These are phyloP conservation scores for Halcyon senegalensis DNA, from an alignment of 2,113 vertebrate species.

Conservation along the genomic window DNA sequence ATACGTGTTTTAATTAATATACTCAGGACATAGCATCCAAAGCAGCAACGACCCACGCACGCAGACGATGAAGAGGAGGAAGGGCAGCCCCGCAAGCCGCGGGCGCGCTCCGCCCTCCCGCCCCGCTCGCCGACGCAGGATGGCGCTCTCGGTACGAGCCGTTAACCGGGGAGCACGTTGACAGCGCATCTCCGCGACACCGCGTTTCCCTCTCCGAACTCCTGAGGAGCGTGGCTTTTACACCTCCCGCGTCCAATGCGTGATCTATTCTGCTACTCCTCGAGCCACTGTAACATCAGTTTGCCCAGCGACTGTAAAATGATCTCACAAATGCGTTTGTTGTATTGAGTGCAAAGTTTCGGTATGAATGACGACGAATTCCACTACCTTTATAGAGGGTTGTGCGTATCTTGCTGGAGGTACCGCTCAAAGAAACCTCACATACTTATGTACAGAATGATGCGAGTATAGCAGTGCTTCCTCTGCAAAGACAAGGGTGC, in stretches of 20 bases:
- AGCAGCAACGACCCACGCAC: rapidly evolving
- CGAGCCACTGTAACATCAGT: too few relatives aligned
- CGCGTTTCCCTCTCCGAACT: background rate
- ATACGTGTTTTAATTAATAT: background rate
- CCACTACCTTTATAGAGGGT: background rate
- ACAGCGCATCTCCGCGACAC: background rate
- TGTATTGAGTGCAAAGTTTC: background rate
- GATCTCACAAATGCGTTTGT: too few relatives aligned
- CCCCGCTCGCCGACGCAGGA: slow-evolving; percentile 66
- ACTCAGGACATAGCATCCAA: background rate
- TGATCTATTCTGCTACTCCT: background rate
- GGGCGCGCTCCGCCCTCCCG: background rate
- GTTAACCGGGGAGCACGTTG: background rate
- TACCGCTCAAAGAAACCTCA: too few relatives aligned
- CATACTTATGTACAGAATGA: background rate
- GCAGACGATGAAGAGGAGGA: rapidly evolving
- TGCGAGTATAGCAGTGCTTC: too few relatives aligned
- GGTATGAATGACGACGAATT: background rate
- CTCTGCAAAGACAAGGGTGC: background rate
- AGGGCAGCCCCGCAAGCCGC: background rate
- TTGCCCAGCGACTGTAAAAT: background rate
- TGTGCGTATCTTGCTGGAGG: background rate
- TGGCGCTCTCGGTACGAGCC: slow-evolving; percentile 74
- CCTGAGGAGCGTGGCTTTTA: background rate
- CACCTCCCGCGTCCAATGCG: background rate